Percentiles rank a stretch among this genome's conserved stretches.
These are phyloP conservation scores for Rhynchopsitta pachyrhyncha DNA, from an alignment of 2,113 vertebrate genomes.

Conservation along the genomic window DNA sequence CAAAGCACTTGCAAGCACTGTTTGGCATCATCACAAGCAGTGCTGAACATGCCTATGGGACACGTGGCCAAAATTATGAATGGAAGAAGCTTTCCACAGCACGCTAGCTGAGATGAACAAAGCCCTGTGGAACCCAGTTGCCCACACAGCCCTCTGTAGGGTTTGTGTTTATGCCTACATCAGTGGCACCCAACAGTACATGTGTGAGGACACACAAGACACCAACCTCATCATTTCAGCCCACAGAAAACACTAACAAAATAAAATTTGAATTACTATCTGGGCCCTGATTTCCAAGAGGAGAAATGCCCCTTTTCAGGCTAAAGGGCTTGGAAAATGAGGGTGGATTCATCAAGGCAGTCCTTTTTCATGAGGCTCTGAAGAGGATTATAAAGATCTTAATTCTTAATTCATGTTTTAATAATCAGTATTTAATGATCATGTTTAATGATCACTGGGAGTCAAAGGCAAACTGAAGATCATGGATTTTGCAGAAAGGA, in stretches of 20 bases:
- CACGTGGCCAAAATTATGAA: neutral
- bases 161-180: neutral
- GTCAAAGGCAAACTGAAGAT: neutral
- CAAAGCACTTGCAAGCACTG: neutral
- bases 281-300: neutral
- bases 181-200: neutral
- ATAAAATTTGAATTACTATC: neutral
- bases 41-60: neutral
- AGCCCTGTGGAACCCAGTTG: neutral
- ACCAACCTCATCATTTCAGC: neutral
- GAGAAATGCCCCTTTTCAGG: neutral
- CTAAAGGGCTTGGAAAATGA: neutral
- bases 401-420: neutral
- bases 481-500: neutral
- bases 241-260: neutral
- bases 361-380: neutral
- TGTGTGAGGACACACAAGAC: neutral
- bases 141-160: neutral
- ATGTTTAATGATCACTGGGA: neutral
- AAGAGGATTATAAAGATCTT: neutral
- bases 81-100: neutral
- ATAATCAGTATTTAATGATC: neutral
- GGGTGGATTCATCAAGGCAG: neutral
- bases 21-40: neutral
- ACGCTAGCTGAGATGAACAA: neutral